Evolutionary conservation across 2,888 invertebrate species (phyloP), one percentile per base, ranked within the genome.

Genomic region (Busseola fusca): DNA sequence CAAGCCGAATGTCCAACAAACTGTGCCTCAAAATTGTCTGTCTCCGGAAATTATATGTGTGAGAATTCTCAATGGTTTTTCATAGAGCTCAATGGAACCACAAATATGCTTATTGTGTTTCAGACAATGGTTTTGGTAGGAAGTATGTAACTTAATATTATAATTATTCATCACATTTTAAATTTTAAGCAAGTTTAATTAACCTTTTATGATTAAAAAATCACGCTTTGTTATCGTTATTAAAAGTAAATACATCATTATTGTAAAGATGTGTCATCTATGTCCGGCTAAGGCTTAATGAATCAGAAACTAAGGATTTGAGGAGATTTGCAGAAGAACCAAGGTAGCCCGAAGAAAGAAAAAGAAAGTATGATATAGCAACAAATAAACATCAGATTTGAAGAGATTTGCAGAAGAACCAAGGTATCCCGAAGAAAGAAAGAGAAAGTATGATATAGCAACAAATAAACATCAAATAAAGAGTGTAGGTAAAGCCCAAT

Each of bases 71-170:
- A 30, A 50, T 27, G 16, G 64, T 56, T 57, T 72, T 54, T 57
- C 9, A 12, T 9, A 12, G 7, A 48, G 10, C 9, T 40, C 48
- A 48, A 34, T 9, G 68, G 64, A 69, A 78, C 73, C 58, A 27
- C 27, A 68, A 63, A 27, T 0, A 63, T 21, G 30, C 0, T 40
- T 54, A 37, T 42, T 42, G 5, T 45, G 37, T 58, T 72, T 42
- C 54, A 62, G n/a, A 54, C 57, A 78, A 62, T 68, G 56, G 58
- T 58, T 78, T 68, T 34, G 21, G 30, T 45, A 45, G 25, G 60
- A 68, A 50, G 52, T 48, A 77, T 25, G 12, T 48, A 57, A 34
- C 37, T 54, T 34, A 63, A 54, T 42, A 54, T 54, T 54, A 40
- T 14, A 68, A 52, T 40, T 18, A 58, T 64, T 50, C 25, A 59